Base-by-base conservation (phyloP, 2,888 invertebrate genomes). In the Cyclophora albipunctata region DNA sequence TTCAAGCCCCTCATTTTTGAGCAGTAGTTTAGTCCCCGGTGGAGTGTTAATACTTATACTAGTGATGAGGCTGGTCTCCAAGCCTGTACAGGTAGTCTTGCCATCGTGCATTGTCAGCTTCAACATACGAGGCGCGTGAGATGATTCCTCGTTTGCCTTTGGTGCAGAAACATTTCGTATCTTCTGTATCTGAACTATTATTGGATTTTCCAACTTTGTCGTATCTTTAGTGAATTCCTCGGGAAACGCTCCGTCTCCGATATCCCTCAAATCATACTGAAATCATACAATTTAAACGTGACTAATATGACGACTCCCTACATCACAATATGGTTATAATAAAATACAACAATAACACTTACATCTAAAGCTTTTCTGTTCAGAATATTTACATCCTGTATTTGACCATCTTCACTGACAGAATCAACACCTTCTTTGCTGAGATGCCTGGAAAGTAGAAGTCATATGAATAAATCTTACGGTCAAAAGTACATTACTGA, bases 101-200 rank as follows among this genome's bases (percentile, higher is more conserved):
- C 98, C 97, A 86, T 98, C 98, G 7, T 95, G 96, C 55, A 98
- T 79, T 1, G 93, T 93, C 34, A 98, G 73, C 72, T 95, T 96
- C 50, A 97, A 82, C 91, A 98, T 93, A 33, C 96, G 91, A 4
- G 97, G 96, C 6, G 96, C 95, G 53, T 91, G 90, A 57, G 91
- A 91, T 4, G 95, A 95, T 58, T 96, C 95, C 78, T 97, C 96
- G 76, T 96, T 96, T 7, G 93, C 93, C 84, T 97, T 98, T 3
- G 98, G 97, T 37, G 96, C 96, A 6, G 96, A 92, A 45, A 97
- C 92, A 85, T 98, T 97, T 7, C 96, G 91, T 46, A 97, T 90
- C 82, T 96, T 96, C 75, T 94, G 94, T 64, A 98, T 92, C 90
- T 98, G 98, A 45, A 98, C 88, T 41, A 98, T 93, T 58, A 96